phyloP scores from a whole-genome alignment of 2,113 vertebrate species.

The Rhadina sibilatrix region DNA sequence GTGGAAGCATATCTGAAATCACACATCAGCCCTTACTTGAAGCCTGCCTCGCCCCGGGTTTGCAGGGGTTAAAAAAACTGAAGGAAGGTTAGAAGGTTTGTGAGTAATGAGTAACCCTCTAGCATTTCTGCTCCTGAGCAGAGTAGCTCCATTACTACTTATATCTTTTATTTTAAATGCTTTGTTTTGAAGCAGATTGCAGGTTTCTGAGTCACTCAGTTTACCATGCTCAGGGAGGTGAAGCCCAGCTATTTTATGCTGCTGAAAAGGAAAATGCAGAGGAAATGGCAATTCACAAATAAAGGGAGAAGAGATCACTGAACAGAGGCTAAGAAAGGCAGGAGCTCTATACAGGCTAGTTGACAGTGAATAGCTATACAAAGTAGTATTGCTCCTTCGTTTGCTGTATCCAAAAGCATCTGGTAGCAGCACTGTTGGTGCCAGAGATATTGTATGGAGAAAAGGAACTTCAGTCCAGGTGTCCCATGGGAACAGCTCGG shows the following conservation, averaged over 20 bases:
- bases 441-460: background rate
- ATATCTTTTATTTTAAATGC: background rate
- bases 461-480: background rate
- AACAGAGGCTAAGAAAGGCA: background rate
- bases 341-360: background rate
- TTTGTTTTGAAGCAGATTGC: conserved; percentile 45
- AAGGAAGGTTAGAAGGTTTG: conserved; percentile 20
- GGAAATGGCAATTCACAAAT: background rate
- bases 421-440: background rate
- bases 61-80: conserved; percentile 19
- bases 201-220: conserved; percentile 19
- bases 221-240: background rate
- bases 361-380: background rate
- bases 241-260: background rate
- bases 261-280: background rate
- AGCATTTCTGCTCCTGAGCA: background rate
- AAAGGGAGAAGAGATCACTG: background rate
- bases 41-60: background rate
- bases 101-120: background rate
- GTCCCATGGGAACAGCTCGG: rapidly evolving
- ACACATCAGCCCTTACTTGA: background rate
- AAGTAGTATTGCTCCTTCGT: background rate
- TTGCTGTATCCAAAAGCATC: background rate
- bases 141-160: background rate
- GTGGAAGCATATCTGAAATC: background rate